Conservation (phyloP, 2,797 vertebrate species). For the Triplophysa bombifrons region DNA sequence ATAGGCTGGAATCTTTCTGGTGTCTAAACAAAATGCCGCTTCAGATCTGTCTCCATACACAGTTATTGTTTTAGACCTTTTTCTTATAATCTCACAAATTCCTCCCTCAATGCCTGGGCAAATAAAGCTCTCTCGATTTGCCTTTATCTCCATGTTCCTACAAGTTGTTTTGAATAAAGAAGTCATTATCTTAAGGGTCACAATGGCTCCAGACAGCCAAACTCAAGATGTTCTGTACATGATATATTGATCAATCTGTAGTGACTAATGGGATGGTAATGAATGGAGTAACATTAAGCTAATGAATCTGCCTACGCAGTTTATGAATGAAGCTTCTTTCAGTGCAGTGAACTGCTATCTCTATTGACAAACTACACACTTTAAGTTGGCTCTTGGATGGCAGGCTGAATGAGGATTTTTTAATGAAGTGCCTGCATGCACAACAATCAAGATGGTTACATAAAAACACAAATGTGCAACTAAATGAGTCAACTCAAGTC, state of each 20-base stretch:
- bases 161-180: slow-evolving; percentile 93
- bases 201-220: slow-evolving; percentile 91
- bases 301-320: slow-evolving; percentile 87
- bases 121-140: slow-evolving; percentile 85
- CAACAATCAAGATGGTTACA: neutral
- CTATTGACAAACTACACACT: slow-evolving; percentile 65
- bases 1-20: slow-evolving; percentile 30
- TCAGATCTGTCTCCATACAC: slow-evolving; percentile 64
- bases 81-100: slow-evolving; percentile 81
- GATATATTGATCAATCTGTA: slow-evolving; percentile 94
- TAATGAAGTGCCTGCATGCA: neutral
- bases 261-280: slow-evolving; percentile 89
- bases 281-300: slow-evolving; percentile 85
- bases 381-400: neutral
- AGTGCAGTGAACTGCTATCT: slow-evolving; percentile 83
- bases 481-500: neutral
- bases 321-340: slow-evolving; percentile 84
- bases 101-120: slow-evolving; percentile 80
- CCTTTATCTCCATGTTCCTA: slow-evolving; percentile 96
- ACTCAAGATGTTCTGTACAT: slow-evolving; percentile 93
- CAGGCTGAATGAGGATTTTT: neutral
- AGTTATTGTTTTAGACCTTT: slow-evolving; percentile 67
- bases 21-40: slow-evolving; percentile 16
- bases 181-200: slow-evolving; percentile 91
- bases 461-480: neutral